Evolutionary conservation across 2,888 invertebrate species (phyloP).

Genomic region (Tridacna crocea): DNA sequence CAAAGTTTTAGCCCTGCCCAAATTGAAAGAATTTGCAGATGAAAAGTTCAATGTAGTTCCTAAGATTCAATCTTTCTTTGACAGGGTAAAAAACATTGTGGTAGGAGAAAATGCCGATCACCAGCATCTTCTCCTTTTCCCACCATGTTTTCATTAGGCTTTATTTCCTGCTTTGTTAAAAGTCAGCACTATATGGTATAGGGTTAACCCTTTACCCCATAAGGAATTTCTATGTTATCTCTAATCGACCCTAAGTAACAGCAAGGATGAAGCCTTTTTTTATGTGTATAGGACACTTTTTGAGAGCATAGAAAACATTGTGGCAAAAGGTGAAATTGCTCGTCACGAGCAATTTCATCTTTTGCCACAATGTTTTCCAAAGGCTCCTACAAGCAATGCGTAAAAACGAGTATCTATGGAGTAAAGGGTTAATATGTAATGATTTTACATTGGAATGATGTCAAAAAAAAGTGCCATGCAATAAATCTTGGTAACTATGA

Average conservation of each 20-base stretch:
- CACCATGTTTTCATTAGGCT: not conserved
- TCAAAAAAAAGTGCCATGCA: no score
- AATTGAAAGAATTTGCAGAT: not conserved
- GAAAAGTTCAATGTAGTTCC: not conserved
- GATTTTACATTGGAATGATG: not conserved
- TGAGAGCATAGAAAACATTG: no score
- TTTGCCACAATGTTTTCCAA: no score
- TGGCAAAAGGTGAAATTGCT: no score
- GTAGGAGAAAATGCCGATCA: not conserved
- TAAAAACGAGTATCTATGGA: no score
- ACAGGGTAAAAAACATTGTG: not conserved
- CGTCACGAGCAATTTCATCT: no score
- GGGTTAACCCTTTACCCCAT: not conserved
- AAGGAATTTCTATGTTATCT: no score
- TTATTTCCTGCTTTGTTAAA: not conserved
- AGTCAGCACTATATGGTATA: not conserved
- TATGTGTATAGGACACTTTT: no score
- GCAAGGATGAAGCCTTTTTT: no score
- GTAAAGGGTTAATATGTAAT: not conserved
- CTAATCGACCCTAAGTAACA: no score
- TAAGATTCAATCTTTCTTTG: not conserved
- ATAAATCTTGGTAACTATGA: no score
- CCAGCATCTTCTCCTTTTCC: not conserved
- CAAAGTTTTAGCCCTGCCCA: not conserved
- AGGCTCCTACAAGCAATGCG: no score